phyloP scores from a whole-genome alignment of 30 jellyfish, hydroid and myxozoan species.

The Chironex yamaguchii region DNA sequence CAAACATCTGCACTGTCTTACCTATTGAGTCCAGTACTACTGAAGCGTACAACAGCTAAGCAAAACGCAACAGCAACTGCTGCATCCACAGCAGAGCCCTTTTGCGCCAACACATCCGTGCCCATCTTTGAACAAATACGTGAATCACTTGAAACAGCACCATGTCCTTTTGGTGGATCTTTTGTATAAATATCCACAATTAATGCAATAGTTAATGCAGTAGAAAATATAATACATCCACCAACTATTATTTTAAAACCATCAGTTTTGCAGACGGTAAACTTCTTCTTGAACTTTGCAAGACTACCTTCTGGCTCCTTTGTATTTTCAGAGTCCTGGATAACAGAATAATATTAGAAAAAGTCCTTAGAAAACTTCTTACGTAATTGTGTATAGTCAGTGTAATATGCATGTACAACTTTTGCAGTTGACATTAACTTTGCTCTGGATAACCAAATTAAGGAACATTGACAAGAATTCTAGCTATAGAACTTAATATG shows the following conservation, averaged over 20 bases:
- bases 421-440: too few species aligned
- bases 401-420: too few species aligned
- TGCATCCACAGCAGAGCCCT: conserved; percentile 76
- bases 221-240: conserved; percentile 74
- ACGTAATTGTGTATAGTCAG: too few species aligned
- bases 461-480: too few species aligned
- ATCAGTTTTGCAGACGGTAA: not conserved
- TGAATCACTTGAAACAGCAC: conserved; percentile 79
- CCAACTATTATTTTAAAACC: conserved; percentile 80
- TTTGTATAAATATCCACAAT: conserved; percentile 58
- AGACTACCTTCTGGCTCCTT: too few species aligned
- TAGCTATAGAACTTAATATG: too few species aligned
- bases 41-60: conserved; percentile 48
- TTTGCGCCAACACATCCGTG: conserved; percentile 25
- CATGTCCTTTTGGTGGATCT: conserved; percentile 75
- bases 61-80: conserved; percentile 69
- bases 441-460: too few species aligned
- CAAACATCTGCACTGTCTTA: too few species aligned
- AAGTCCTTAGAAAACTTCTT: too few species aligned
- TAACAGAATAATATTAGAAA: too few species aligned
- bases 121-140: conserved; percentile 71
- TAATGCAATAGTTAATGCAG: conserved; percentile 68
- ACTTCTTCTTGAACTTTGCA: not conserved
- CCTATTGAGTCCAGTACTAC: conserved; percentile 71
- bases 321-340: too few species aligned